Percentiles rank a stretch among this genome's conserved stretches.
Conservation (phyloP, 2,797 vertebrate genomes). For the Peromyscus melanophrys region DNA sequence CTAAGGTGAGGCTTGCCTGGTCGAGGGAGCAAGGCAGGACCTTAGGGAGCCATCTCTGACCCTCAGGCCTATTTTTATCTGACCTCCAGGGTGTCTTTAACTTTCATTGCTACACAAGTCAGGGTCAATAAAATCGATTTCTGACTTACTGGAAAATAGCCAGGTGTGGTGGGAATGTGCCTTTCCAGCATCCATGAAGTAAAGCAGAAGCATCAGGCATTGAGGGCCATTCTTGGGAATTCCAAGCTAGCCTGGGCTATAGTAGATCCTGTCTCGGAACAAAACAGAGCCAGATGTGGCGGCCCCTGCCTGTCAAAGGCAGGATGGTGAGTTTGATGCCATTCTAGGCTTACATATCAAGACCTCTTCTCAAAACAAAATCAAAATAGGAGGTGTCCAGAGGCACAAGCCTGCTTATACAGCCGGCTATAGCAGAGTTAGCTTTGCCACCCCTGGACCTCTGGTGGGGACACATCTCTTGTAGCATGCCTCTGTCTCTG, state of each 20-base stretch:
- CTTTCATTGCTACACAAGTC: not conserved
- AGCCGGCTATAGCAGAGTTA: accelerated
- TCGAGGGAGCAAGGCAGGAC: accelerated
- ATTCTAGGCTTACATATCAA: not conserved
- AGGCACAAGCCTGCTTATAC: accelerated
- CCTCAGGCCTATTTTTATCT: accelerated
- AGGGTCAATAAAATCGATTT: not conserved
- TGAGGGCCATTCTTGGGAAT: not conserved
- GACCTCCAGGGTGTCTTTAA: accelerated
- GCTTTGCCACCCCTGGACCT: not conserved
- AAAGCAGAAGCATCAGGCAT: not conserved
- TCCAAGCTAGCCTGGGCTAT: not conserved
- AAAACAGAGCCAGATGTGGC: not conserved
- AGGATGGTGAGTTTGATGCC: too few relatives aligned
- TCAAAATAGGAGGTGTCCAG: not conserved
- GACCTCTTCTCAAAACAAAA: not conserved
- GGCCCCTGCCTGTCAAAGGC: not conserved
- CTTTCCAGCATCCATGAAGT: not conserved
- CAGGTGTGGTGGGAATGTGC: not conserved
- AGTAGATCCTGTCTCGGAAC: not conserved
- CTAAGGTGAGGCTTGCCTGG: conserved; percentile 74
- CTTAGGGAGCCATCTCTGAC: not conserved
- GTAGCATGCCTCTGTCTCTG: accelerated
- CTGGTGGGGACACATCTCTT: accelerated
- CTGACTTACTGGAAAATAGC: not conserved